Evolutionary conservation across 1,140 invertebrate genomes (phyloP), one percentile per base, ranked within the genome.

Genomic region (Dreissena polymorpha): DNA sequence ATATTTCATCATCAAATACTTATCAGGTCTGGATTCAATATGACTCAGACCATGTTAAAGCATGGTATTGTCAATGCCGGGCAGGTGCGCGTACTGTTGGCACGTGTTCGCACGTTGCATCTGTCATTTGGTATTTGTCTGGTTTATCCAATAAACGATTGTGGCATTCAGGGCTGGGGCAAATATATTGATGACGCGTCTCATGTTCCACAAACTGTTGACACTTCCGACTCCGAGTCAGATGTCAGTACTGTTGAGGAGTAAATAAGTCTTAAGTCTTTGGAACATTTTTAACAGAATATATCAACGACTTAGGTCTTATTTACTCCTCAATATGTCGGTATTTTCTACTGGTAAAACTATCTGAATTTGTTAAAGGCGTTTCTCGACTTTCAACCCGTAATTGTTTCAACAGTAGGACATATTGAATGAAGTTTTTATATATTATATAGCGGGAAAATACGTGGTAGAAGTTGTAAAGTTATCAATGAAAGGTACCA

Each of bases 101-200:
- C 12, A 64, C 65, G 16, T 85, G 74, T 73, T 55, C 79, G 12
- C 84, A 85, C 29, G 39, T 72, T 64, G 29, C 84, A 25, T 51
- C 84, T 14, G 79, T 85, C 18, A 14, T 85, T 3, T 83, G 84
- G 84, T 85, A 78, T 39, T 53, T 82, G 12, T 39, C 39, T 39
- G 39, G 39, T 39, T 39, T 39, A 39, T 39, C 39, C 16, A 8
- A 29, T 50, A 64, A 21, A 8, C 2, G 55, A 16, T 14, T 21
- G 23, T 82, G 69, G 70, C 0, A 57, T 74, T 8, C 29, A 49
- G 14, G 21, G 77, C 63, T 85, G 75, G 84, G 10, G 64, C n/a
- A 7, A 60, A 0, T 85, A 23, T 73, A 13, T 85, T 16, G 68
- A 82, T 29, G 84, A 85, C 73, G 84, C 84, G 21, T 49, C 23